Percentiles rank a stretch among this genome's conserved stretches.
Evolutionary conservation across 2,888 invertebrate genomes (phyloP).

Genomic region (Sycophila texana): DNA sequence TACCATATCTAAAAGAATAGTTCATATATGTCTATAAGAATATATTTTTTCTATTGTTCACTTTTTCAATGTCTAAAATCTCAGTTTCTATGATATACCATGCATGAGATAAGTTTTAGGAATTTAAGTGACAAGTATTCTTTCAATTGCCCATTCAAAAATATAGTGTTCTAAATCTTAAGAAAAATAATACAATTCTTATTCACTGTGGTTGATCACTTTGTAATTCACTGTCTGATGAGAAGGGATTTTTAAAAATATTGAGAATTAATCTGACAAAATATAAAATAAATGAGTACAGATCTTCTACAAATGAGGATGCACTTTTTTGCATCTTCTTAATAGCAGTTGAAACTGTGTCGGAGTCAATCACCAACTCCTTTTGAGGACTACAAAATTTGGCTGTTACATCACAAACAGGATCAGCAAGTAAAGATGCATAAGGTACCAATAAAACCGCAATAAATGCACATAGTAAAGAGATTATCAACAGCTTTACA

Average conservation of each 20-base stretch:
- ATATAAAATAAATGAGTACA: conserved; percentile 47
- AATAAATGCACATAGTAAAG: conserved; percentile 47
- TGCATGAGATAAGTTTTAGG: conserved; percentile 3
- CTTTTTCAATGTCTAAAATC: background rate
- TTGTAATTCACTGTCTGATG: conserved; percentile 34
- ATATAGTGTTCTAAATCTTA: too few species aligned
- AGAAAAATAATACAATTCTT: background rate
- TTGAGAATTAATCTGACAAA: conserved; percentile 47
- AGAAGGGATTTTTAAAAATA: conserved; percentile 46
- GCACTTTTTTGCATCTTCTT: conserved; percentile 54
- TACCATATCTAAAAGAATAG: conserved; percentile 46
- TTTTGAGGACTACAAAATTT: conserved; percentile 52
- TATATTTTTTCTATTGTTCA: conserved; percentile 14
- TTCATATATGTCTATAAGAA: conserved; percentile 40
- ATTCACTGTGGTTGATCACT: conserved; percentile 11
- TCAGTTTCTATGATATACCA: background rate
- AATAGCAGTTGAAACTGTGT: conserved; percentile 43
- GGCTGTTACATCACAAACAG: conserved; percentile 52
- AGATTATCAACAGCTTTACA: conserved; percentile 46
- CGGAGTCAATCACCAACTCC: conserved; percentile 49
- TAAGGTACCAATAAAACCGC: conserved; percentile 44
- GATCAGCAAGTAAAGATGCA: conserved; percentile 49
- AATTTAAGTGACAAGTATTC: background rate
- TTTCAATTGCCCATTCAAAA: too few species aligned
- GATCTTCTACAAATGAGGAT: conserved; percentile 50